Base-by-base conservation (phyloP, 92 coral and sea anemone species). In the Phymanthus crucifer region DNA sequence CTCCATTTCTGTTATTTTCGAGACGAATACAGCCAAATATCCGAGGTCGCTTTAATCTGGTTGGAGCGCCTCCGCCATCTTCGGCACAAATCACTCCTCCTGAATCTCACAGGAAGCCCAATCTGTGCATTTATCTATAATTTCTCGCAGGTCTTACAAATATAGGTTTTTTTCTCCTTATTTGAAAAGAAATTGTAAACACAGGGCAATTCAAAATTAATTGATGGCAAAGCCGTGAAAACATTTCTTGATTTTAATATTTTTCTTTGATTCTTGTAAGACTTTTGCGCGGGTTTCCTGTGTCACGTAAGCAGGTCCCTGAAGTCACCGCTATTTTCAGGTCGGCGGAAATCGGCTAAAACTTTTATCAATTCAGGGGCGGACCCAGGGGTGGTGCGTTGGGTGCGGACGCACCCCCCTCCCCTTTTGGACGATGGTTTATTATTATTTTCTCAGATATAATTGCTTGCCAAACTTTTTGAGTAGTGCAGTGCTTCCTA, bases 21-120 rank as follows among this genome's bases (percentile, higher is more conserved):
- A 64, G 70, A 57, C 58, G 57, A 43, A 76, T 77, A 26, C 36
- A 19, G 47, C 23, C 3, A 16, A 14, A 37, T n/a, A 31, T 56
- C 21, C 19, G 79, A 56, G 70, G 79, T 75, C 66, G 27, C 21
- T 40, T 77, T 70, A 77, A 54, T 77, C 81, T 27, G 81, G 81
- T 77, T 77, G 81, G 7, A 77, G 81, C 24, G 57, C 4, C 70
- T 37, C 72, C 56, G 81, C 81, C 81, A 77, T 77, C 47, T 77
- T 77, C 54, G 17, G 16, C 68, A 35, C n/a, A n/a, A n/a, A 31
- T 54, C 72, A 18, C 43, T 35, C 56, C 43, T 37, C 72, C 71
- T 35, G 68, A 7, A 61, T 10, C 68, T 12, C 68, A 61, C 68
- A 61, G 68, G 68, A 61, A 61, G 68, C 68, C 68, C 68, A 61